Evolutionary conservation across 2,888 invertebrate genomes (phyloP), one percentile per base, ranked within the genome.

Genomic region (Acleris literana): DNA sequence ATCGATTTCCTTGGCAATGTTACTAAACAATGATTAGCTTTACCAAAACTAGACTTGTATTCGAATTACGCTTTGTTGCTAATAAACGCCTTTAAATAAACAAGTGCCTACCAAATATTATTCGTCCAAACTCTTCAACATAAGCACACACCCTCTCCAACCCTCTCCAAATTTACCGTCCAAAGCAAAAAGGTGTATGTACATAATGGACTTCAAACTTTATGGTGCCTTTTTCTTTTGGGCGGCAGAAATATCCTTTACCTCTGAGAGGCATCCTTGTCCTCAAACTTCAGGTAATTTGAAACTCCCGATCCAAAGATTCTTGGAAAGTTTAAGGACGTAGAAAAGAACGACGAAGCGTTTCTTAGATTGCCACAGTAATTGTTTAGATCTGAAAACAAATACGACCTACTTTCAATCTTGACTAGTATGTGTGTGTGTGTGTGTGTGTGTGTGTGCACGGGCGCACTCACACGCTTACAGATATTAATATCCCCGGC

Each of bases 261-360:
- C 55, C 20, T 55, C 20, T 43, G 43, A 16, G 18, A 33, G 55
- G 43, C 39, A 55, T 22, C 55, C 54, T 60, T 54, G 59, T 56
- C 51, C 22, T 22, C 49, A 61, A 65, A 61, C 51, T 65, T 65
- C 60, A 56, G 65, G 65, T 61, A 65, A 65, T 61, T 51, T 17
- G 29, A n/a, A 54, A 64, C 25, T 55, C 44, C 59, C 33, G 7
- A 44, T 22, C 43, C 22, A 25, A 44, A 60, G 55, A 49, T 39
- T 13, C 43, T n/a, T 65, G 22, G 49, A 13, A 43, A 43, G n/a
- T 55, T 55, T 54, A 18, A 18, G 54, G 59, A 25, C 54, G 59
- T 43, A 17, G 33, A 33, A 33, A 33, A 33, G 18, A 25, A 29
- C 44, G 25, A 29, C 29, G 5, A 9, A 22, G 16, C 13, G 22